phyloP scores from a whole-genome alignment of 2,888 invertebrate species.

The Noctua janthina region DNA sequence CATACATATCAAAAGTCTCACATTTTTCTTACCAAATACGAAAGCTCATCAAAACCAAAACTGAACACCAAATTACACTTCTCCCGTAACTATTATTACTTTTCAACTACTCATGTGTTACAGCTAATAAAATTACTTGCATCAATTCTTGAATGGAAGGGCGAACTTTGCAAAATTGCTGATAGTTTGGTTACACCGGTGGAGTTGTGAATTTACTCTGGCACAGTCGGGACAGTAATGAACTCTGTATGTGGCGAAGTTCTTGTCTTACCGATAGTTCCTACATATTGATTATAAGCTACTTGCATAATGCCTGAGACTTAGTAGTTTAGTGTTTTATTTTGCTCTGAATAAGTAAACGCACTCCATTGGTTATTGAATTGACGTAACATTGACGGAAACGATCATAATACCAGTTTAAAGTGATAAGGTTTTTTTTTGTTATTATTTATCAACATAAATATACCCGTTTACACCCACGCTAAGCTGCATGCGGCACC shows the following conservation, averaged over 20 bases:
- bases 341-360: not conserved
- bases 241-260: constrained; percentile 65
- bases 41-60: constrained; percentile 13
- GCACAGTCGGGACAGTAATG: constrained; percentile 67
- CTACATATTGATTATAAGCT: constrained; percentile 64
- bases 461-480: not conserved
- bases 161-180: constrained; percentile 63
- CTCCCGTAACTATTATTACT: constrained; percentile 39
- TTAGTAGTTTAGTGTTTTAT: not conserved
- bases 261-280: constrained; percentile 62
- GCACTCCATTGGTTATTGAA: not conserved
- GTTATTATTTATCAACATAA: not conserved
- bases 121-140: constrained; percentile 59
- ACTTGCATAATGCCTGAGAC: constrained; percentile 38
- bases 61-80: constrained; percentile 38
- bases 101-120: constrained; percentile 42
- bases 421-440: not conserved
- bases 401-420: not conserved
- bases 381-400: not conserved
- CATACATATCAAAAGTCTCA: constrained; percentile 2
- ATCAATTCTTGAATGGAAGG: constrained; percentile 57
- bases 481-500: not conserved
- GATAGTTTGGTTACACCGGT: constrained; percentile 62
- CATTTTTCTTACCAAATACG: not conserved
- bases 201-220: constrained; percentile 65